Evolutionary conservation across 1,140 invertebrate species (phyloP).

Genomic region (Halyomorpha halys): DNA sequence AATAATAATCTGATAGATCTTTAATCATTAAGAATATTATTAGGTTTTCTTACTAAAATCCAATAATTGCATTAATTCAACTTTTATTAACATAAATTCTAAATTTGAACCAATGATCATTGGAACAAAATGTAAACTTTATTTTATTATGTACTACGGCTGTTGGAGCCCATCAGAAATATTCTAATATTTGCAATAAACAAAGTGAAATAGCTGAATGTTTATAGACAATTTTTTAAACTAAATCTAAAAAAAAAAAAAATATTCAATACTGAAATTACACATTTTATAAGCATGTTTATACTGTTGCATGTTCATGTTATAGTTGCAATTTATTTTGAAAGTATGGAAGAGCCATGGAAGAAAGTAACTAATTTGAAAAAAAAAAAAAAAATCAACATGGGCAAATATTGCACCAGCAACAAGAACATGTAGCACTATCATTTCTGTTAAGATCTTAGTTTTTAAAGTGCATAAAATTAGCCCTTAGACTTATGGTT

Average conservation of each 20-base stretch:
- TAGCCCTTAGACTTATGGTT: constrained; percentile 9
- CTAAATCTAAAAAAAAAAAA: background rate
- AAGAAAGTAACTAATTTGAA: no score
- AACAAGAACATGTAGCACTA: constrained; percentile 9
- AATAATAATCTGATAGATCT: background rate
- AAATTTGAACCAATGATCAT: constrained; percentile 14
- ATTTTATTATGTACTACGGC: constrained; percentile 11
- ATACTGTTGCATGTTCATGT: constrained; percentile 2
- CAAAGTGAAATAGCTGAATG: background rate
- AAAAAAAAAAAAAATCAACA: background rate
- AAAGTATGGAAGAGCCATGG: background rate
- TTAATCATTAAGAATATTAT: background rate
- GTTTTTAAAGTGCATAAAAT: constrained; percentile 6
- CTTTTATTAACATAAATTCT: constrained; percentile 9
- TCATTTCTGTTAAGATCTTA: constrained; percentile 8
- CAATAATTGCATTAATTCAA: no score
- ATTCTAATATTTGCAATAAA: constrained; percentile 18
- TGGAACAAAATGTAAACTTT: constrained; percentile 9
- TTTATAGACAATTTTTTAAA: constrained; percentile 7
- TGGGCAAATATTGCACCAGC: background rate
- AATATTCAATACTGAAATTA: background rate
- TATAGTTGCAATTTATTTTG: background rate
- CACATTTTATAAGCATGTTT: background rate
- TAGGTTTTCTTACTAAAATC: no score
- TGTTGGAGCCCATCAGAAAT: background rate